Base-by-base conservation (phyloP, 1,140 invertebrate genomes). In the Zaprionus davidi region DNA sequence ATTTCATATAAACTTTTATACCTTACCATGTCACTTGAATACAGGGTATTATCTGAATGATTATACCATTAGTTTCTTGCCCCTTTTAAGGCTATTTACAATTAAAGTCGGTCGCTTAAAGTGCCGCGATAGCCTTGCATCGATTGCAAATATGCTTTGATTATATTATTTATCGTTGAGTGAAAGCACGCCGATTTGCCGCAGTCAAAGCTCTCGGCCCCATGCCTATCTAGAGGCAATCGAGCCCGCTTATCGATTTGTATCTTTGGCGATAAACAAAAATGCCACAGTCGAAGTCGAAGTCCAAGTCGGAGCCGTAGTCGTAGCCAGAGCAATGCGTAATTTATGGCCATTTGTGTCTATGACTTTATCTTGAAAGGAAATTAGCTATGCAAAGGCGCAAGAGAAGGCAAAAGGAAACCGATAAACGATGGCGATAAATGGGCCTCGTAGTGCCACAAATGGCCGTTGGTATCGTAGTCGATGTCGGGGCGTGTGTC, bases 341-440 rank as follows among this genome's bases (percentile, higher is more conserved):
- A 88, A 87, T 88, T 87, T 87, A 87, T 87, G 84, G 85, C 71
- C 80, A 83, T 81, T 78, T 86, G 46, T 31, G 70, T 46, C 79
- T 88, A 82, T 67, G 83, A 72, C 68, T 83, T 87, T 87, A 90
- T 90, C 85, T 87, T 81, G 81, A 90, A 87, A 87, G 85, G 85
- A 88, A 90, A 87, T 87, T 87, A 78, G 84, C 81, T 79, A 63
- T 73, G 63, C 74, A 71, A 63, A 59, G 31, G 67, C 73, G 46
- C 49, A 71, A 69, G 36, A 57, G 63, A 80, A 31, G 41, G 17
- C 36, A 38, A 55, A 44, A 41, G n/a, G 17, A 51, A 53, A 26
- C 17, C 68, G 75, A 80, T 68, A 77, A 62, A 59, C 55, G 46
- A 51, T 22, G 15, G 7, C 79, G 79, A 69, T 86, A 76, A 85